Conservation (phyloP, 2,888 invertebrate genomes). For the Amaurobius ferox region DNA sequence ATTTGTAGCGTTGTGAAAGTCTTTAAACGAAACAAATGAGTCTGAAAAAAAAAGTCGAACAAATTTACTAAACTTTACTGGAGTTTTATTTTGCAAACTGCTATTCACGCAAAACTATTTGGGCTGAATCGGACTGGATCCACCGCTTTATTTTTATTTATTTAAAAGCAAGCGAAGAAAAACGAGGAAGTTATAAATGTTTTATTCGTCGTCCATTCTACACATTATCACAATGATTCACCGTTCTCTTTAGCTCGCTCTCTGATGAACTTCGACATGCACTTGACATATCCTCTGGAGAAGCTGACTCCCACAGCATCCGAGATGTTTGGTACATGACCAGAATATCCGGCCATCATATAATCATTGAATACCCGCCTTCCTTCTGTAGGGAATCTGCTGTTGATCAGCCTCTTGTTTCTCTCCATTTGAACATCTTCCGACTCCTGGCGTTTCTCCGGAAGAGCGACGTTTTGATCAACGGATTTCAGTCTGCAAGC, state of each 20-base stretch:
- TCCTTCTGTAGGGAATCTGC: not conserved
- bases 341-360: conserved; percentile 22
- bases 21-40: too few species aligned
- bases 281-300: not conserved
- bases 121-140: too few species aligned
- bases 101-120: too few species aligned
- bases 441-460: not conserved
- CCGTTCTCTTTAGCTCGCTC: not conserved
- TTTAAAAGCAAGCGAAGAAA: too few species aligned
- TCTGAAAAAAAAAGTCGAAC: too few species aligned
- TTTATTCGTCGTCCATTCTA: too few species aligned
- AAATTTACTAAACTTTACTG: too few species aligned
- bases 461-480: not conserved
- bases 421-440: not conserved
- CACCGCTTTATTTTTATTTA: too few species aligned
- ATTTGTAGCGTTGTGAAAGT: too few species aligned
- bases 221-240: too few species aligned
- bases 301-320: conserved; percentile 13
- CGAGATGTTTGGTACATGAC: conserved; percentile 24
- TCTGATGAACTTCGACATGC: conserved; percentile 10
- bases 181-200: too few species aligned
- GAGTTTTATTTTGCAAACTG: too few species aligned
- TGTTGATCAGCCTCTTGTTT: conserved; percentile 20
- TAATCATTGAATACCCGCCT: conserved; percentile 27
- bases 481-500: conserved; percentile 6